Evolutionary conservation across 2,888 invertebrate species (phyloP), one percentile per base, ranked within the genome.

Genomic region (Synergus umbraculus): DNA sequence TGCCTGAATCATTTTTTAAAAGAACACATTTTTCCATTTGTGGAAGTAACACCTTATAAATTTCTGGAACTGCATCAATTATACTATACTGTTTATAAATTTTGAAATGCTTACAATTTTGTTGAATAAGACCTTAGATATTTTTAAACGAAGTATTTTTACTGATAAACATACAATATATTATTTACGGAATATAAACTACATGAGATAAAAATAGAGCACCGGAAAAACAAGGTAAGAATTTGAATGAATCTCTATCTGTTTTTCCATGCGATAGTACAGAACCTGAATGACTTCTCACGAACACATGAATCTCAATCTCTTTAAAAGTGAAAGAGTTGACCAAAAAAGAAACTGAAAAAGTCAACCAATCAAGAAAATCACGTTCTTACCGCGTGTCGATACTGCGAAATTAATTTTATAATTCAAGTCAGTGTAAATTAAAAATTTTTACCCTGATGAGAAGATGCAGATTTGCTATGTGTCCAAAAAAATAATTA

Each of bases 241-340:
- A 54, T 54, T n/a, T 54, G 2, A 8, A 54, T n/a, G n/a, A 54
- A 54, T n/a, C 54, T 54, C 54, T 37, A n/a, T n/a, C 37, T 37
- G 54, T 4, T 54, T 54, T 54, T 54, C n/a, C 9, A 54, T 37
- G 37, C 54, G 54, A 54, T 9, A 54, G n/a, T 54, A 54, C n/a
- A 54, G 54, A 54, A 54, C 54, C 54, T n/a, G 54, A n/a, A 54
- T 54, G n/a, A 54, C n/a, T 54, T 54, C 54, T 54, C n/a, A 54
- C n/a, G 54, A 15, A 54, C n/a, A 54, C n/a, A 54, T 54, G 54
- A 54, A n/a, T 0, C 54, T 18, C n/a, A 54, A 15, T 54, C n/a
- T 54, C n/a, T 54, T n/a, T 54, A n/a, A 54, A 54, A 54, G 49
- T 49, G 49, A 49, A 49, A 49, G 49, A 49, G 54, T n/a, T 54